Evolutionary conservation across 2,113 vertebrate genomes (phyloP).

Genomic region (Aegypius monachus): DNA sequence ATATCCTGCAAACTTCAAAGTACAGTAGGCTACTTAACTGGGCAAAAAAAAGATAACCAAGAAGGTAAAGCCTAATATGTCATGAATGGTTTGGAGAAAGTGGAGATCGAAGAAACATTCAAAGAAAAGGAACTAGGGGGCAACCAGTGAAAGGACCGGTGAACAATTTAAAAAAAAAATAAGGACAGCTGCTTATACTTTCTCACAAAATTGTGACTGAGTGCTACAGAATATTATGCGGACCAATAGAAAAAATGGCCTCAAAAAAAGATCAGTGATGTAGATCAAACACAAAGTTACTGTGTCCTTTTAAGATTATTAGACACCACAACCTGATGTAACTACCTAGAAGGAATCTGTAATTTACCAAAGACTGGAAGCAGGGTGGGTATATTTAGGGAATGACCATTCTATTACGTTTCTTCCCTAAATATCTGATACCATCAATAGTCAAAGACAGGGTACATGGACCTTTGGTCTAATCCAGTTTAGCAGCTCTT

Average conservation of each 20-base stretch:
- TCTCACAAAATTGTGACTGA: neutral
- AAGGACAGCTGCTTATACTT: neutral
- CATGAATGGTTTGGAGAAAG: neutral
- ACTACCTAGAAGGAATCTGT: neutral
- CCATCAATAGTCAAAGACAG: neutral
- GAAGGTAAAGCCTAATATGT: neutral
- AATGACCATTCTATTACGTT: neutral
- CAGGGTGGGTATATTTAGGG: neutral
- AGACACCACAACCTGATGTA: rapidly evolving
- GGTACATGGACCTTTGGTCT: neutral
- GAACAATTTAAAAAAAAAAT: neutral
- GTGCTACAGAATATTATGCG: neutral
- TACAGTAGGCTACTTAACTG: neutral
- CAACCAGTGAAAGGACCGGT: neutral
- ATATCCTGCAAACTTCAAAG: neutral
- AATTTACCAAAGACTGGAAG: neutral
- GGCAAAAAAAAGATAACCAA: neutral
- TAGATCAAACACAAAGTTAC: neutral
- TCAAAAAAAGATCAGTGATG: neutral
- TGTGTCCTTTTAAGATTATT: neutral
- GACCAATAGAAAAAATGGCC: neutral
- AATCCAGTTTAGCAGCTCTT: neutral
- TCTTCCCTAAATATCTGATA: neutral
- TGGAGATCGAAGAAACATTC: neutral
- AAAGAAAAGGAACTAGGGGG: neutral